Conservation (phyloP, 2,797 vertebrate genomes). For the Sebastes variabilis region DNA sequence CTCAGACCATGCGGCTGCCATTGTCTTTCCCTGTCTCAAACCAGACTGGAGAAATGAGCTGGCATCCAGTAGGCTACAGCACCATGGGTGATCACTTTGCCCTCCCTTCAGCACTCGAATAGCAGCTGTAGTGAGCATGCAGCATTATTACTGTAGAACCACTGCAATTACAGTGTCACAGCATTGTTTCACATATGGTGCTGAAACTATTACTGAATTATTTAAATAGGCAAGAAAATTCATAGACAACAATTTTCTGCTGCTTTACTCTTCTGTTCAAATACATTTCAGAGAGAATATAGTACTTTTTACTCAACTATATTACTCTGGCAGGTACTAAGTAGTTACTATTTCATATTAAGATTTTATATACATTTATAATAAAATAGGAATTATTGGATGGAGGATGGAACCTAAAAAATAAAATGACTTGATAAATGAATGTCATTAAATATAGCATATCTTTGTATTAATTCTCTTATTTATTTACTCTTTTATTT, state of each 20-base stretch:
- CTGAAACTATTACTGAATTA: neutral
- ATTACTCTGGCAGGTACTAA: neutral
- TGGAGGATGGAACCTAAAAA: no score
- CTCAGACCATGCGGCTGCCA: slow-evolving; percentile 37
- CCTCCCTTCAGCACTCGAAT: neutral
- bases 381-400: neutral
- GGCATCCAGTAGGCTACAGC: slow-evolving; percentile 10
- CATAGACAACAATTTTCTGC: neutral
- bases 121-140: neutral
- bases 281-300: neutral
- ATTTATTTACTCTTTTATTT: no score
- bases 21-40: slow-evolving; percentile 38
- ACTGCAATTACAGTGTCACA: neutral
- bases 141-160: neutral
- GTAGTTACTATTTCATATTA: neutral
- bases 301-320: neutral
- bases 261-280: neutral
- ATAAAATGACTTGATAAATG: no score
- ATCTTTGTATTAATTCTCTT: no score
- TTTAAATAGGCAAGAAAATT: neutral
- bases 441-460: no score
- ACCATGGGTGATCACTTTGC: neutral
- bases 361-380: neutral
- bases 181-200: neutral
- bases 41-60: slow-evolving; percentile 15